Evolutionary conservation across 2,113 vertebrate species (phyloP).

Genomic region (Chlorodrepanis virens): DNA sequence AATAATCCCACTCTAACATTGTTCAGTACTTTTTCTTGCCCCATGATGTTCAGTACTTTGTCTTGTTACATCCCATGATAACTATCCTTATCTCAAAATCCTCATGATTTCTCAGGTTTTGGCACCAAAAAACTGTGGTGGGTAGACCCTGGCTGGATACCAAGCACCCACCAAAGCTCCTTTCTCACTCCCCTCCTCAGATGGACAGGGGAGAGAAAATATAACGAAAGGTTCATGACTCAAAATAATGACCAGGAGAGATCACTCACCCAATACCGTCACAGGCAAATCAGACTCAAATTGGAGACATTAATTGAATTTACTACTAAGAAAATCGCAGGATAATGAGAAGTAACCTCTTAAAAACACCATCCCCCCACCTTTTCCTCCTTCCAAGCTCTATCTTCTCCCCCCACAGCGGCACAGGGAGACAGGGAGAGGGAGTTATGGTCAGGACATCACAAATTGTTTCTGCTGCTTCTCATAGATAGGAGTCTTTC

Average conservation of each 20-base stretch:
- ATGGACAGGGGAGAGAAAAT: not conserved
- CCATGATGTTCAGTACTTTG: not conserved
- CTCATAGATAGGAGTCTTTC: not conserved
- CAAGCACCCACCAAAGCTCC: not conserved
- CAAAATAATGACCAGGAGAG: not conserved
- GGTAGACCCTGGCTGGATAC: too few species aligned
- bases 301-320: not conserved
- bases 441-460: not conserved
- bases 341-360: not conserved
- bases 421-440: not conserved
- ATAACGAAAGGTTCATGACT: too few species aligned
- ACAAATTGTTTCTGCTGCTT: not conserved
- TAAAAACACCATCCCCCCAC: not conserved
- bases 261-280: fast-evolving
- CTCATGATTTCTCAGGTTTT: not conserved
- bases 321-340: not conserved
- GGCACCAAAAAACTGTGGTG: not conserved
- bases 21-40: not conserved
- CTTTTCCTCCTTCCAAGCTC: not conserved
- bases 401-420: not conserved
- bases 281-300: not conserved
- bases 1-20: not conserved
- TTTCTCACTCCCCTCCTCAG: not conserved
- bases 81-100: not conserved
- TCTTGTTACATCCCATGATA: not conserved